These are phyloP conservation scores for Doryteuthis pealeii DNA, from an alignment of 1,140 invertebrate species.

Conservation along the genomic window DNA sequence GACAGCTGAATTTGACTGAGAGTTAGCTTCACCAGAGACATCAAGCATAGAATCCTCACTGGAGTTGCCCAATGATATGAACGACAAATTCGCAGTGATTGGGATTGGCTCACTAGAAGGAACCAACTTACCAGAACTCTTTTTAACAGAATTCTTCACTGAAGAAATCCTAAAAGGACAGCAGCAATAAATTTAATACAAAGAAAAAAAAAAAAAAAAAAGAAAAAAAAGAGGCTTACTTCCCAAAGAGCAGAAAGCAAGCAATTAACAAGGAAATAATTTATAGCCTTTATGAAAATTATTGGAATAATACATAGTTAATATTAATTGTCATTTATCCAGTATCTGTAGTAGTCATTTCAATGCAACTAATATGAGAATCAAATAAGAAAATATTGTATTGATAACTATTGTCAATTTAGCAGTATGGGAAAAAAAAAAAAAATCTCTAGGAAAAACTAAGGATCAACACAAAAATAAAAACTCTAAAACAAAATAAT, in stretches of 20 bases:
- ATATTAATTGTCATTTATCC: no score
- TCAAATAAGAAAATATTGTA: no score
- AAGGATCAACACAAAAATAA: no score
- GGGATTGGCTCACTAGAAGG: not conserved
- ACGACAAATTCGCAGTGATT: not conserved
- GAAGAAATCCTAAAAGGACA: not conserved
- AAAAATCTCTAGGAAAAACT: no score
- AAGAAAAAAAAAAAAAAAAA: not conserved
- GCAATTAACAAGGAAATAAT: not conserved
- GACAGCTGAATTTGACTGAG: not conserved
- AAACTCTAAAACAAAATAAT: no score
- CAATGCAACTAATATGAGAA: no score
- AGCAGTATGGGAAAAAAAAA: no score
- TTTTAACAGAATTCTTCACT: not conserved
- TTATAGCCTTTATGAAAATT: not conserved
- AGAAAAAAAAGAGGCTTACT: not conserved
- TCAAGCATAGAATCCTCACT: not conserved
- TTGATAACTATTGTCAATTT: no score
- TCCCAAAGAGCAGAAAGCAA: not conserved
- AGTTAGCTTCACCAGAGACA: not conserved
- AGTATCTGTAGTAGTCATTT: no score
- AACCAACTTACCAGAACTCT: not conserved
- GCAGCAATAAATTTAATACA: not conserved
- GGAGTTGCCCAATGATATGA: not conserved
- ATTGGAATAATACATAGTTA: not conserved